Evolutionary conservation across 1,140 invertebrate genomes (phyloP).

Genomic region (Drosophila erecta): DNA sequence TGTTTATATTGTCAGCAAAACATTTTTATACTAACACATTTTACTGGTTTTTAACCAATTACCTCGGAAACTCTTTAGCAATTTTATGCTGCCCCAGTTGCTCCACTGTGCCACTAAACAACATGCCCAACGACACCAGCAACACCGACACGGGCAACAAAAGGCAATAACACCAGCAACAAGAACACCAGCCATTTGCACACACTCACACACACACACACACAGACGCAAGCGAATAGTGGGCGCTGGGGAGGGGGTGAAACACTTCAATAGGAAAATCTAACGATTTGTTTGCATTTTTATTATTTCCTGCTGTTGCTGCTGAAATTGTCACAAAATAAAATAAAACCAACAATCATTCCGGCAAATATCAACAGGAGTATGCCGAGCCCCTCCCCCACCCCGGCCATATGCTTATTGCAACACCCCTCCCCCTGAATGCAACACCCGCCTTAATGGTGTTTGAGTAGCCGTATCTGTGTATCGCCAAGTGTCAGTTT

Average conservation of each 20-base stretch:
- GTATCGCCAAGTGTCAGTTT: constrained; percentile 78
- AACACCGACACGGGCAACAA: constrained; percentile 47
- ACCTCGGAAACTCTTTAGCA: no score
- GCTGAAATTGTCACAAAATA: constrained; percentile 75
- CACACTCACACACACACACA: constrained; percentile 2
- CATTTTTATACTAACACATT: no score
- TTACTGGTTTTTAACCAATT: no score
- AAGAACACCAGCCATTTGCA: not conserved
- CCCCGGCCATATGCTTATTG: not conserved
- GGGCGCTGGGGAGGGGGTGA: not conserved
- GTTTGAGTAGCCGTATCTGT: constrained; percentile 71
- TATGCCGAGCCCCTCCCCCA: constrained; percentile 5
- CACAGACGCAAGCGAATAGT: constrained; percentile 27
- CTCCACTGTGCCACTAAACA: constrained; percentile 57
- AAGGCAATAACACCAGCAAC: constrained; percentile 45
- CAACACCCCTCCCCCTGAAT: not conserved
- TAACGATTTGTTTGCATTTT: constrained; percentile 82
- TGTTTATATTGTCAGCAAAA: no score
- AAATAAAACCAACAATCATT: constrained; percentile 76
- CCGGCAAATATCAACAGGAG: constrained; percentile 52
- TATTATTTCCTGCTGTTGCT: constrained; percentile 75
- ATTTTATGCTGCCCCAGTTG: not conserved
- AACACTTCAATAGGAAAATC: constrained; percentile 77
- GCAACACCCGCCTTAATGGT: constrained; percentile 68
- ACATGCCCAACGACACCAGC: constrained; percentile 39